These are phyloP conservation scores for Pseudochromis fuscus DNA, from an alignment of 2,797 vertebrate genomes.

Conservation along the genomic window DNA sequence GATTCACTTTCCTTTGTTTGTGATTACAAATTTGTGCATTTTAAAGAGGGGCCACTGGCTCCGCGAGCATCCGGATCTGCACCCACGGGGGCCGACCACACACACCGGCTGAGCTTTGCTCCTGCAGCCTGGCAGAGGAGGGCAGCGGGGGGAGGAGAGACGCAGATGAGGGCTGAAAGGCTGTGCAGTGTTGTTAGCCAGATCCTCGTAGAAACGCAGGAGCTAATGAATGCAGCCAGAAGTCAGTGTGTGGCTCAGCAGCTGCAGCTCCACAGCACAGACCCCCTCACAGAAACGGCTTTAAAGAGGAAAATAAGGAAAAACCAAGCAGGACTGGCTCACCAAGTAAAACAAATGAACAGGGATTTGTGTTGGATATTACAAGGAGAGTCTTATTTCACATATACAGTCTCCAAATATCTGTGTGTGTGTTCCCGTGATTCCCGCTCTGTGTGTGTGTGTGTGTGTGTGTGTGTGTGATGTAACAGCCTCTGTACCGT, in stretches of 20 bases:
- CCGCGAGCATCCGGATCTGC: not conserved
- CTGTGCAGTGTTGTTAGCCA: constrained; percentile 42
- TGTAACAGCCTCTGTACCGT: constrained; percentile 71
- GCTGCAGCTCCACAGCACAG: constrained; percentile 48
- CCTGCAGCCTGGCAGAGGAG: constrained; percentile 43
- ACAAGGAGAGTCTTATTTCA: constrained; percentile 27
- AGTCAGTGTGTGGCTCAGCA: constrained; percentile 61
- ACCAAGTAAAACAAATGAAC: constrained; percentile 31
- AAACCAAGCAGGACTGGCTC: not conserved
- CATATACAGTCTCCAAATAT: constrained; percentile 4
- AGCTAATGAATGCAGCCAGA: constrained; percentile 66
- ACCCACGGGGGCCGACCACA: constrained; percentile 40
- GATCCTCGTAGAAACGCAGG: constrained; percentile 57
- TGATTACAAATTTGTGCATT: not conserved
- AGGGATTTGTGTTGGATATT: constrained; percentile 14
- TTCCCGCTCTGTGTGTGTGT: constrained; percentile 38
- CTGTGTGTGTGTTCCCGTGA: constrained; percentile 33
- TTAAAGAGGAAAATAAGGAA: constrained; percentile 1
- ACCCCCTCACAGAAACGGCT: constrained; percentile 5
- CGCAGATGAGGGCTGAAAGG: constrained; percentile 64
- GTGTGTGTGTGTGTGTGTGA: constrained; percentile 64
- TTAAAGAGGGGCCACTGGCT: constrained; percentile 22
- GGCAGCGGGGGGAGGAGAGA: constrained; percentile 48
- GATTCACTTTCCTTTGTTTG: constrained; percentile 4
- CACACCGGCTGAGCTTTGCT: constrained; percentile 51